Evolutionary conservation across 2,888 invertebrate species (phyloP).

Genomic region (Pristionchus japonicus): DNA sequence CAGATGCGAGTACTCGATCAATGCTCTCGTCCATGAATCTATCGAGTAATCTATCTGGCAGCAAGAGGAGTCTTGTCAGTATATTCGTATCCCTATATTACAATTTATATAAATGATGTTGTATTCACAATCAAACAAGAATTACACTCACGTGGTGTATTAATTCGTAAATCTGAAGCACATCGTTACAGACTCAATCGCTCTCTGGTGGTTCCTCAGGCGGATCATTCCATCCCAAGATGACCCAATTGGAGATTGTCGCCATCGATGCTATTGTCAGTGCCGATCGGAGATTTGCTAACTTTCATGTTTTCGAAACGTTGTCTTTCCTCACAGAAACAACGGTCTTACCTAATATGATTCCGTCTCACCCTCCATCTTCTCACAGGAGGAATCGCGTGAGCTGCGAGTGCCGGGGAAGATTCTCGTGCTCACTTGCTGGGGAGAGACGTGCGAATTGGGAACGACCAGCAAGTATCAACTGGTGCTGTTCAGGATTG

Average conservation of each 20-base stretch:
- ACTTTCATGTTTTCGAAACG: too few relatives aligned
- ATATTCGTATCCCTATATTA: too few relatives aligned
- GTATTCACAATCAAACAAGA: too few relatives aligned
- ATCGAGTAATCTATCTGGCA: neutral
- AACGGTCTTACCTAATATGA: neutral
- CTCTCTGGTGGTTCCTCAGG: constrained; percentile 4
- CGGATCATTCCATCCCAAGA: neutral
- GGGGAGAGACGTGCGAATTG: constrained; percentile 28
- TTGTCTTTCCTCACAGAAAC: too few relatives aligned
- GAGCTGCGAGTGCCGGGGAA: neutral
- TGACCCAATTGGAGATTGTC: constrained; percentile 4
- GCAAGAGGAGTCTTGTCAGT: constrained; percentile 11
- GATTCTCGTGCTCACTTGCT: constrained; percentile 6
- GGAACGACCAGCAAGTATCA: neutral
- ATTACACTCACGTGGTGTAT: too few relatives aligned
- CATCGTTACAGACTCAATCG: constrained; percentile 25
- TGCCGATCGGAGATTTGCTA: too few relatives aligned
- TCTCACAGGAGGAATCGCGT: neutral
- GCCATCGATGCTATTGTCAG: constrained; percentile 41
- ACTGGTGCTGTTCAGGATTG: constrained; percentile 16
- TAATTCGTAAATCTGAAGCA: too few relatives aligned
- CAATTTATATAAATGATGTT: too few relatives aligned
- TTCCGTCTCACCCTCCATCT: too few relatives aligned
- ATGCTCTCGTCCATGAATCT: neutral
- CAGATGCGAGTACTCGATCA: constrained; percentile 2